Conservation (phyloP, 1,140 invertebrate species). For the Piezodorus guildinii region DNA sequence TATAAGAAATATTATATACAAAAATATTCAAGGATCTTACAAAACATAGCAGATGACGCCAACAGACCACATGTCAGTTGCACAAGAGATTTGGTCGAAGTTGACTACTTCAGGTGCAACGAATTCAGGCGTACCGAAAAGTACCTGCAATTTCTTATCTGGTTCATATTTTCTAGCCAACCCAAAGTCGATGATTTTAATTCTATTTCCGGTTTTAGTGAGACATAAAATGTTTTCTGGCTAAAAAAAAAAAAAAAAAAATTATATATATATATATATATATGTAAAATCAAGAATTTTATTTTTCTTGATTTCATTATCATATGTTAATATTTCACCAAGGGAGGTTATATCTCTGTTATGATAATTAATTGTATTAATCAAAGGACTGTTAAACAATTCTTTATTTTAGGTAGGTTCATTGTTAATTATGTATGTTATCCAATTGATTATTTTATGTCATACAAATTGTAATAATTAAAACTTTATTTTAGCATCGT, state of each 20-base stretch:
- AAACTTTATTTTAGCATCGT: no score
- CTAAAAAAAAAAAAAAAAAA: slow-evolving; percentile 37
- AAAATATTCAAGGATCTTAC: slow-evolving; percentile 55
- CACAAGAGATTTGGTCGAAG: slow-evolving; percentile 89
- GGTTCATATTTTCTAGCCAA: slow-evolving; percentile 86
- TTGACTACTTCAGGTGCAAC: slow-evolving; percentile 97
- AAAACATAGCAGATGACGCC: slow-evolving; percentile 95
- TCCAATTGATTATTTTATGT: no score
- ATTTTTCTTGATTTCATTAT: no score
- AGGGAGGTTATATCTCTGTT: no score
- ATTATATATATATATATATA: not conserved
- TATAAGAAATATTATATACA: slow-evolving; percentile 7
- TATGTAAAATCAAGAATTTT: no score
- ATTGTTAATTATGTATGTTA: no score
- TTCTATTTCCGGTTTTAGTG: slow-evolving; percentile 85
- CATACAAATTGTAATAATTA: no score
- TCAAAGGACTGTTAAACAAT: no score
- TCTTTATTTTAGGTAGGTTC: no score
- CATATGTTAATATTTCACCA: no score
- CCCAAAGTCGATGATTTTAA: slow-evolving; percentile 98
- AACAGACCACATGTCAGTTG: slow-evolving; percentile 96
- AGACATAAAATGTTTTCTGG: slow-evolving; percentile 96
- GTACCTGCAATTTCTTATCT: slow-evolving; percentile 76
- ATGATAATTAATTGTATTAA: no score
- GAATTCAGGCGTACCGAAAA: slow-evolving; percentile 98